Evolutionary conservation across 2,113 vertebrate genomes (phyloP).

Genomic region (Platysternon megacephalum): DNA sequence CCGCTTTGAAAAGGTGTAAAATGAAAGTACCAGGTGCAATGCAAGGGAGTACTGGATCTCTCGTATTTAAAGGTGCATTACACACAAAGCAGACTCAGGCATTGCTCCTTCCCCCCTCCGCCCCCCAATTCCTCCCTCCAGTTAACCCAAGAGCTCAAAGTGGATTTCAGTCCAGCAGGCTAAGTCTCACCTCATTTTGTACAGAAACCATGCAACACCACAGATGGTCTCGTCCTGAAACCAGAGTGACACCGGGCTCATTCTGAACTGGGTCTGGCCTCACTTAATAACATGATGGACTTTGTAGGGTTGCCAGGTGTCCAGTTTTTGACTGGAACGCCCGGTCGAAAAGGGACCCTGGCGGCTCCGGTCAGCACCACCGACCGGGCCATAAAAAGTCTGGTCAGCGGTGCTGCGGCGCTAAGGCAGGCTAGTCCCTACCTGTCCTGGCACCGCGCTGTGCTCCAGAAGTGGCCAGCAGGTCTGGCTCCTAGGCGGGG

Average conservation of each 20-base stretch:
- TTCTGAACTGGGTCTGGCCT: not conserved
- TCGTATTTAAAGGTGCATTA: not conserved
- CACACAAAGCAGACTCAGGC: not conserved
- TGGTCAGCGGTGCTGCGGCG: fast-evolving
- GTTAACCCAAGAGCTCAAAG: not conserved
- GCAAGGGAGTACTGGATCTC: not conserved
- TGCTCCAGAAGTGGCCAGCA: too few relatives aligned
- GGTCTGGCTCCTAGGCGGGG: too few relatives aligned
- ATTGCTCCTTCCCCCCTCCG: not conserved
- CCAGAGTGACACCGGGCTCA: not conserved
- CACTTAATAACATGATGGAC: too few relatives aligned
- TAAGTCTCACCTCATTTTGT: not conserved
- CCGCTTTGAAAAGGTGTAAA: not conserved
- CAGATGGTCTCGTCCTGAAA: not conserved
- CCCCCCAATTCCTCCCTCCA: not conserved
- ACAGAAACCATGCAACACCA: not conserved
- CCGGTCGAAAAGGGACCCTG: too few relatives aligned
- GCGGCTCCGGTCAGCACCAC: too few relatives aligned
- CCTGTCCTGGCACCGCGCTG: too few relatives aligned
- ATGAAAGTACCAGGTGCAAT: not conserved
- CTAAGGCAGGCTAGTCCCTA: too few relatives aligned
- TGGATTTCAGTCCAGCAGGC: not conserved
- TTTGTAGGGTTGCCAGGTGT: too few relatives aligned
- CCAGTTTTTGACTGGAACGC: too few relatives aligned
- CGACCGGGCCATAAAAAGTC: too few relatives aligned